A percentile compares a stretch with the other conserved stretches of the same genome.
Conservation (phyloP, 2,113 vertebrate genomes). For the Sebastes schlegelii region DNA sequence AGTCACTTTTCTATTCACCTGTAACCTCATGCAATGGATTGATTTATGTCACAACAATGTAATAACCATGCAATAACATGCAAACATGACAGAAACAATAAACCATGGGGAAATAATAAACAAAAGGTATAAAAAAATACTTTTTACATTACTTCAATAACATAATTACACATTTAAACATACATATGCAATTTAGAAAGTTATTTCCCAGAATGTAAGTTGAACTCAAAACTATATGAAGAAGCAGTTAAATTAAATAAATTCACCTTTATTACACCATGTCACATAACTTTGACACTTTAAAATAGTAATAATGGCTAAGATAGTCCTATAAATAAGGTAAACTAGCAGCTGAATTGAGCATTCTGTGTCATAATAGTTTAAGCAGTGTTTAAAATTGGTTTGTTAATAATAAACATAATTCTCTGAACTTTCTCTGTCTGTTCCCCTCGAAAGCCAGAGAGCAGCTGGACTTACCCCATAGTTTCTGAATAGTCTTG, state of each 20-base stretch:
- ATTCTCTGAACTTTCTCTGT: constrained; percentile 36
- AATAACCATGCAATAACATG: neutral
- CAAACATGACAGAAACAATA: neutral
- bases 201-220: neutral
- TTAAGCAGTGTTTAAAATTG: neutral
- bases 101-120: neutral
- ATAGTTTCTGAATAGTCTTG: constrained; percentile 74
- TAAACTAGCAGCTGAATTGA: neutral
- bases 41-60: neutral
- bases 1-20: neutral
- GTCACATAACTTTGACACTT: constrained; percentile 20
- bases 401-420: neutral
- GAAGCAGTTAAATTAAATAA: neutral
- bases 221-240: neutral
- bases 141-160: neutral
- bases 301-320: neutral
- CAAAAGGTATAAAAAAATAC: neutral
- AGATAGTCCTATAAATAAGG: neutral
- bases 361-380: accelerated
- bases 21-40: neutral
- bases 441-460: constrained; percentile 4
- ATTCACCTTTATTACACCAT: neutral
- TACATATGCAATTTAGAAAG: neutral
- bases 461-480: constrained; percentile 80
- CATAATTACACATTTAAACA: neutral